Base-by-base conservation (phyloP, 2,888 invertebrate genomes). In the Escarpia spicata region DNA sequence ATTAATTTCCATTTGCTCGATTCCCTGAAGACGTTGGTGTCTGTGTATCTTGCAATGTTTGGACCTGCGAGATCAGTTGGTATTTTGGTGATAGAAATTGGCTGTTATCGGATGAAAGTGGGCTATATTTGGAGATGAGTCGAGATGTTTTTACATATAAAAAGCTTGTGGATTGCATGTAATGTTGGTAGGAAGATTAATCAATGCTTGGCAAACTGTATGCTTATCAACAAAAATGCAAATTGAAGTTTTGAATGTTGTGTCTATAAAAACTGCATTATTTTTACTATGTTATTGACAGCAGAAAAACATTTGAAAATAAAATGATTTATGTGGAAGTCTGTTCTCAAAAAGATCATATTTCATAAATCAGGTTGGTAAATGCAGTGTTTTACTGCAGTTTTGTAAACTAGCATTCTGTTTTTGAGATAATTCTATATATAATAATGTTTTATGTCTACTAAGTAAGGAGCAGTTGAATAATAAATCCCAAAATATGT, bases 1-100 rank as follows among this genome's bases (percentile, higher is more conserved):
- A 75, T 75, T 75, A 75, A 75, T 75, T 75, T 75, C 75, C 75
- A 75, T 75, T 75, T 75, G 75, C 75, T 75, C 26, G 75, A 75
- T 75, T 75, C 75, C 75, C 75, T 6, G 26, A 4, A 6, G 75
- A 75, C 75, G 26, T 19, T 75, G 75, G 75, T 75, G 75, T 26
- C 75, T 75, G 75, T 75, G 75, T 75, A 75, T 75, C 6, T 26
- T 3, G 75, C 75, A 75, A n/a, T 75, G 75, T 75, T 26, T 75
- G 4, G 26, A 75, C 75, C 26, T 75, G 75, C 26, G 19, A 75
- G 75, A 19, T n/a, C 6, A 15, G 26, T 26, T 75, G 75, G 75
- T 75, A 26, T 26, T 75, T 75, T 75, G 75, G 75, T 75, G 75
- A 75, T 26, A 26, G 75, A 75, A 26, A 26, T 75, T 75, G 52